Percentiles rank a stretch among this genome's conserved stretches.
These are phyloP conservation scores for Apeira syringaria DNA, from an alignment of 2,888 invertebrate species.

Conservation along the genomic window DNA sequence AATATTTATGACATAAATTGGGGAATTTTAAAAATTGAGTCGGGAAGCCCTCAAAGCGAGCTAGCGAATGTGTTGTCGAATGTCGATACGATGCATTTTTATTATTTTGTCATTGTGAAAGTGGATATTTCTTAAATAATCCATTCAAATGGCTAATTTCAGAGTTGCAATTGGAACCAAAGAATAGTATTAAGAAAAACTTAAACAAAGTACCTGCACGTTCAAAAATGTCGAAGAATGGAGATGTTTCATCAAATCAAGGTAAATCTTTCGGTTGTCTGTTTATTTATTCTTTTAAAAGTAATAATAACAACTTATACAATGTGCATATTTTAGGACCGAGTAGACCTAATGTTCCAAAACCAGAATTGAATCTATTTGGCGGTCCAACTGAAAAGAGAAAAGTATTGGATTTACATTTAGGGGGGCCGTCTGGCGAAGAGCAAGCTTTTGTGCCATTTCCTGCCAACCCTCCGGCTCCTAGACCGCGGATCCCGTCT, in stretches of 20 bases:
- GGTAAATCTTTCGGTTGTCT: constrained; percentile 53
- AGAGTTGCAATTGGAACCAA: constrained; percentile 52
- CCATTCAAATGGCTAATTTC: constrained; percentile 68
- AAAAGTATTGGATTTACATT: constrained; percentile 83
- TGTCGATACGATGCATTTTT: constrained; percentile 47
- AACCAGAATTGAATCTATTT: constrained; percentile 75
- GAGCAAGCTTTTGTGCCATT: constrained; percentile 81
- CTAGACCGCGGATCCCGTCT: constrained; percentile 62
- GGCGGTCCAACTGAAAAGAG: constrained; percentile 73
- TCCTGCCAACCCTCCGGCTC: constrained; percentile 53
- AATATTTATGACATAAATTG: too few relatives aligned
- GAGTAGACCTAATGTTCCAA: constrained; percentile 70
- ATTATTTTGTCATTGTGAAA: constrained; percentile 47
- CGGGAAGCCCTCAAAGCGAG: too few relatives aligned
- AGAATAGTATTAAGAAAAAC: constrained; percentile 54
- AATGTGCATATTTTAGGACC: constrained; percentile 58
- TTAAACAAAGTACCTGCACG: constrained; percentile 43
- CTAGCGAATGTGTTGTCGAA: constrained; percentile 40
- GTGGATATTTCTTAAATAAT: constrained; percentile 45
- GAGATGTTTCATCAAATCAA: constrained; percentile 87
- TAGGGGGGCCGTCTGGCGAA: constrained; percentile 74
- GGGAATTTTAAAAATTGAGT: too few relatives aligned
- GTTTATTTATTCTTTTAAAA: constrained; percentile 26
- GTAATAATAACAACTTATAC: neutral
- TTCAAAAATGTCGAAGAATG: constrained; percentile 88